These are phyloP conservation scores for Anolis carolinensis DNA, from an alignment of 2,113 vertebrate species.

Conservation along the genomic window DNA sequence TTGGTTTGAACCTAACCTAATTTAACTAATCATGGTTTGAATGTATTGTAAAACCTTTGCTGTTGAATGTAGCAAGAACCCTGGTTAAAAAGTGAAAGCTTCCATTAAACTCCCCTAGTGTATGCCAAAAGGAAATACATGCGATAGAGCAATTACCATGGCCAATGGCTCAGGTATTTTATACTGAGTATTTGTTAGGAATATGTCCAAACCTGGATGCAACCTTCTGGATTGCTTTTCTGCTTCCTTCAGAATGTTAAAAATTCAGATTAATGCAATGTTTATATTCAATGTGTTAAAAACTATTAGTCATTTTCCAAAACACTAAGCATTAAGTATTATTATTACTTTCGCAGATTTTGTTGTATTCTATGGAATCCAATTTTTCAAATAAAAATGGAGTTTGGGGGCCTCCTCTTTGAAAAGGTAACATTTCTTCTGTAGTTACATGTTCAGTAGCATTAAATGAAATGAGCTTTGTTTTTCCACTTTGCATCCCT, in stretches of 20 bases:
- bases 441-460: slow-evolving; percentile 36
- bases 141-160: background rate
- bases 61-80: background rate
- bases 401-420: slow-evolving; percentile 42
- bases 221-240: slow-evolving; percentile 13
- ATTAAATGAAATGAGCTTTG: slow-evolving; percentile 25
- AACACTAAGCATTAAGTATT: slow-evolving; percentile 45
- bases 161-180: background rate
- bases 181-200: background rate
- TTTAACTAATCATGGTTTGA: background rate
- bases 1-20: background rate
- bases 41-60: no score
- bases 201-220: slow-evolving; percentile 1
- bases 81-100: background rate
- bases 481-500: slow-evolving; percentile 14
- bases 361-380: slow-evolving; percentile 49
- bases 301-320: slow-evolving; percentile 35
- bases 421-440: slow-evolving; percentile 51
- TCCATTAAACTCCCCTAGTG: background rate
- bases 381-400: slow-evolving; percentile 45
- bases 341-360: slow-evolving; percentile 53
- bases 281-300: slow-evolving; percentile 13
- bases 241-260: slow-evolving; percentile 12
- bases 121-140: background rate
- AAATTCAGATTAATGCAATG: slow-evolving; percentile 32